A percentile compares a stretch with the other conserved stretches of the same genome.
These are phyloP conservation scores for Hydrochoerus hydrochaeris DNA, from an alignment of 2,113 vertebrate species.

Conservation along the genomic window DNA sequence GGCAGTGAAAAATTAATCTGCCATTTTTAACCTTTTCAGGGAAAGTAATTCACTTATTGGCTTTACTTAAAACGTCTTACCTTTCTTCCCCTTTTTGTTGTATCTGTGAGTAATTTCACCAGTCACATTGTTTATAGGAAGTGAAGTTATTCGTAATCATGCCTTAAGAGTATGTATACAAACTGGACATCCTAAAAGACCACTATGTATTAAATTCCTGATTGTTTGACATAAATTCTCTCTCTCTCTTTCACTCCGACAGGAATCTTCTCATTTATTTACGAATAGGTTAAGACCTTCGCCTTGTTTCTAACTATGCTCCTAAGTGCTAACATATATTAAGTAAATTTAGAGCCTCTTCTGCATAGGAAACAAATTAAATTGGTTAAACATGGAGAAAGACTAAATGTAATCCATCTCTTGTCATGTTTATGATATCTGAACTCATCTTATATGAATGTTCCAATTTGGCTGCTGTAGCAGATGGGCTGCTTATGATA, in stretches of 20 bases:
- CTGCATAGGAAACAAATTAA: constrained; percentile 93
- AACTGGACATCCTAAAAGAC: constrained; percentile 94
- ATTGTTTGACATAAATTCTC: constrained; percentile 98
- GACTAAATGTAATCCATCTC: constrained; percentile 93
- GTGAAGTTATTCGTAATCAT: constrained; percentile 95
- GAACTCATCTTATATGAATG: constrained; percentile 90
- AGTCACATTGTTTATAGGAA: constrained; percentile 95
- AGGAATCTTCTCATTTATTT: constrained; percentile 97
- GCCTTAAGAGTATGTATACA: constrained; percentile 96
- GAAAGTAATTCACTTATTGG: constrained; percentile 89
- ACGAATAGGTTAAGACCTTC: constrained; percentile 92
- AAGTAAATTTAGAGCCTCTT: constrained; percentile 96
- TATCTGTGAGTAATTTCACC: constrained; percentile 94
- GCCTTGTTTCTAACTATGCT: constrained; percentile 91
- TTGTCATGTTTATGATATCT: constrained; percentile 93
- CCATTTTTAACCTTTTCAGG: constrained; percentile 92
- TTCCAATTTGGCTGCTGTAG: constrained; percentile 90
- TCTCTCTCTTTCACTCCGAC: constrained; percentile 93
- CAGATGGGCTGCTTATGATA: constrained; percentile 92
- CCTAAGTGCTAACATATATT: constrained; percentile 97
- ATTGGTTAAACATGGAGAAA: constrained; percentile 93
- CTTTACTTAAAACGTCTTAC: constrained; percentile 89
- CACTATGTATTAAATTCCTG: constrained; percentile 95
- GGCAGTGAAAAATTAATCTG: constrained; percentile 89
- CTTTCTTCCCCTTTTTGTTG: constrained; percentile 92